Evolutionary conservation across 2,797 vertebrate species (phyloP).

Genomic region (Diceros bicornis): DNA sequence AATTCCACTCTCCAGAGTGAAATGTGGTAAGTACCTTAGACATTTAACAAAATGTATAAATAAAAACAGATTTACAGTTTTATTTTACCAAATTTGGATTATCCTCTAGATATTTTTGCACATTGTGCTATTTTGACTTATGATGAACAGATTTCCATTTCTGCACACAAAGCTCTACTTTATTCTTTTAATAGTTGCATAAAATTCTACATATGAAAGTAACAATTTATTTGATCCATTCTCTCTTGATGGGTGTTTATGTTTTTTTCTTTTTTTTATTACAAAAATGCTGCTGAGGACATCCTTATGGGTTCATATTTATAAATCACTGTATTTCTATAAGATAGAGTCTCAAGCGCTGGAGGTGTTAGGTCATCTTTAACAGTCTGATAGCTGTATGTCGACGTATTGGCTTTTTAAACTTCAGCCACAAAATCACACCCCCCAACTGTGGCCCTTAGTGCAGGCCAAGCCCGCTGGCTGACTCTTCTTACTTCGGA

Average conservation of each 20-base stretch:
- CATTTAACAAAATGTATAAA: background rate
- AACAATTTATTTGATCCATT: background rate
- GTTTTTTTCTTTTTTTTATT: background rate
- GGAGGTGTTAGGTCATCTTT: background rate
- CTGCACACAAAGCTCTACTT: background rate
- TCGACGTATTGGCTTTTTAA: background rate
- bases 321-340: background rate
- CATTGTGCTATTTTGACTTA: background rate
- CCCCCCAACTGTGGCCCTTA: background rate
- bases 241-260: background rate
- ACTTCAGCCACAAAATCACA: background rate
- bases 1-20: background rate
- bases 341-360: background rate
- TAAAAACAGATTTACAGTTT: background rate
- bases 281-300: background rate
- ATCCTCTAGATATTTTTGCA: background rate
- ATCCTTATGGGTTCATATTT: background rate
- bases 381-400: background rate
- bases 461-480: background rate
- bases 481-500: background rate
- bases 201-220: background rate
- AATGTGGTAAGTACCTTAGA: background rate
- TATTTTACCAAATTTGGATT: slow-evolving; percentile 24
- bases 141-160: background rate
- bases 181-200: background rate